Percentiles rank a stretch among this genome's conserved stretches.
These are phyloP conservation scores for cat (Felis catus) DNA, from an alignment of 2,113 vertebrate genomes.

Conservation along the genomic window DNA sequence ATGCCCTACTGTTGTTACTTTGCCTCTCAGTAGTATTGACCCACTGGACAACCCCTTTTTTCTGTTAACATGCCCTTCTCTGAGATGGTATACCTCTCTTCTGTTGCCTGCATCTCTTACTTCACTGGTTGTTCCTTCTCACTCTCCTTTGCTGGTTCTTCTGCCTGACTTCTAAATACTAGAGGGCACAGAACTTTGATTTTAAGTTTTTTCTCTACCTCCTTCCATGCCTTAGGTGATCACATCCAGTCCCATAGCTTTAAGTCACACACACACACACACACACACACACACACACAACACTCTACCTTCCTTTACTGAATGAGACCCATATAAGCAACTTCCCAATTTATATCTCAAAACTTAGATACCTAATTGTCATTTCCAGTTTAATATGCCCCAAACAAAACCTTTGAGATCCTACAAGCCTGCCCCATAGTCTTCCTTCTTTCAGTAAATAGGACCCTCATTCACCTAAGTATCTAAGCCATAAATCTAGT, in stretches of 20 bases:
- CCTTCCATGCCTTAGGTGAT: not conserved
- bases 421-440: not conserved
- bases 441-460: not conserved
- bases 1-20: not conserved
- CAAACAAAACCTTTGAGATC: not conserved
- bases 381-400: not conserved
- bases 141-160: not conserved
- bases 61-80: not conserved
- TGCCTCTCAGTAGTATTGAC: not conserved
- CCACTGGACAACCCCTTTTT: not conserved
- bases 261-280: not conserved
- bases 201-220: not conserved
- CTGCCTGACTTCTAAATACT: not conserved
- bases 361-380: not conserved
- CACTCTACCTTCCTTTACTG: not conserved
- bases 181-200: not conserved
- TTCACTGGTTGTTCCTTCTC: not conserved
- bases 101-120: not conserved
- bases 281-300: not conserved
- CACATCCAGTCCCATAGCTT: not conserved
- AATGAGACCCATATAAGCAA: not conserved
- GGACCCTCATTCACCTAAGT: not conserved
- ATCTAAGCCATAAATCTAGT: not conserved
- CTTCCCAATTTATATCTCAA: not conserved
- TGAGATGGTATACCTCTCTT: not conserved